Base-by-base conservation (phyloP, 2,113 vertebrate species). In the Chitala chitala region DNA sequence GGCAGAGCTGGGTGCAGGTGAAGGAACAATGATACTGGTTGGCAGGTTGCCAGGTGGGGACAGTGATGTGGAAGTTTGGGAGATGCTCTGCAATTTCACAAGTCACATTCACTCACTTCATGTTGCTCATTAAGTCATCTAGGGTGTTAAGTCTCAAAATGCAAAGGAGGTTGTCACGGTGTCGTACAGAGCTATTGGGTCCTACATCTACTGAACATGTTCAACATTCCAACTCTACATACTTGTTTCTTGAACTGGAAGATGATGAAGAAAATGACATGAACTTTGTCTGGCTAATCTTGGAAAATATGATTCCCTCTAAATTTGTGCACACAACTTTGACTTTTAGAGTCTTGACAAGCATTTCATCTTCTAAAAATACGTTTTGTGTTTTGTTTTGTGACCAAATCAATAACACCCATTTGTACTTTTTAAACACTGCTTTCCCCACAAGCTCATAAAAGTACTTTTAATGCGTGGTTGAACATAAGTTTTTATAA, bases 21-120 rank as follows among this genome's bases (percentile, higher is more conserved):
- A 46, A 80, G 78, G 80, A 76, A 82, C 76, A 54, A 81, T 76
- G 64, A 64, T 29, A 55, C 73, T 68, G 68, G 59, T 33, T 76
- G 0, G 5, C 42, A 36, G 10, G 33, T 69, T 73, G 80, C 44
- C 63, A n/a, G n/a, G n/a, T n/a, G n/a, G n/a, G n/a, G n/a, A n/a
- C n/a, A n/a, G n/a, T n/a, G n/a, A n/a, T n/a, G n/a, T n/a, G n/a
- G n/a, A n/a, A n/a, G n/a, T n/a, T n/a, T n/a, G n/a, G n/a, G n/a
- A n/a, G n/a, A n/a, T n/a, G n/a, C n/a, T n/a, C n/a, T n/a, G n/a
- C n/a, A n/a, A n/a, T n/a, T n/a, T n/a, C n/a, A n/a, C n/a, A n/a
- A n/a, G n/a, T n/a, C n/a, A n/a, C n/a, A n/a, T n/a, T n/a, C n/a
- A n/a, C n/a, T n/a, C n/a, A n/a, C n/a, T n/a, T n/a, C n/a, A n/a